These are phyloP conservation scores for Patella vulgata DNA, from an alignment of 1,140 invertebrate genomes.

Conservation along the genomic window DNA sequence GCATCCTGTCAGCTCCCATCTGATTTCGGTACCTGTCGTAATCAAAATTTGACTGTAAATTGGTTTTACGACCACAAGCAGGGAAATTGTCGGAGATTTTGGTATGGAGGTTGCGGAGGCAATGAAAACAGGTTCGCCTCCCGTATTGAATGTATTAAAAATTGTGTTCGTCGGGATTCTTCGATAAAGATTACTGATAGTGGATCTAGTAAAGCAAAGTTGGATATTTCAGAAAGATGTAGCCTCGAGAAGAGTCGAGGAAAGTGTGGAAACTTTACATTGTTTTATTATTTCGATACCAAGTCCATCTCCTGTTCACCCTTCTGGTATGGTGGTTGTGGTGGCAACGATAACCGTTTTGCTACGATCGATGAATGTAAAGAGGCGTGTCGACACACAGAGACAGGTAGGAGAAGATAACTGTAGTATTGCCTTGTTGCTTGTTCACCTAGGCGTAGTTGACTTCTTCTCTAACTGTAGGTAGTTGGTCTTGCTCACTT, in stretches of 20 bases:
- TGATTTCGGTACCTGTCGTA: slow-evolving; percentile 83
- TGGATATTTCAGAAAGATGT: slow-evolving; percentile 68
- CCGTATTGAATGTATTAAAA: slow-evolving; percentile 82
- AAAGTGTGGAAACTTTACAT: slow-evolving; percentile 79
- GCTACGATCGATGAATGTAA: slow-evolving; percentile 83
- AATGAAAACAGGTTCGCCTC: slow-evolving; percentile 81
- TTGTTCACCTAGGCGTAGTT: too few relatives aligned
- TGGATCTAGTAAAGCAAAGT: too few relatives aligned
- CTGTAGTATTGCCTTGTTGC: too few relatives aligned
- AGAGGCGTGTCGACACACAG: slow-evolving; percentile 9
- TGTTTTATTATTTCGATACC: slow-evolving; percentile 84
- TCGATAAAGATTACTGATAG: too few relatives aligned
- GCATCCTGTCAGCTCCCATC: slow-evolving; percentile 83
- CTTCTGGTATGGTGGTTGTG: slow-evolving; percentile 96
- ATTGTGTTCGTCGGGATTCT: slow-evolving; percentile 13
- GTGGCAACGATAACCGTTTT: slow-evolving; percentile 80
- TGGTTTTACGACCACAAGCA: slow-evolving; percentile 83
- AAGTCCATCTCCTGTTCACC: slow-evolving; percentile 80
- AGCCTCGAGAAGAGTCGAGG: slow-evolving; percentile 82
- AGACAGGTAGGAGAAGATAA: too few relatives aligned
- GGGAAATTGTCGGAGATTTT: slow-evolving; percentile 88
- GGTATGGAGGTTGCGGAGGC: slow-evolving; percentile 90
- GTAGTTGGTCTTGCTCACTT: too few relatives aligned
- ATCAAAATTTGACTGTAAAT: slow-evolving; percentile 78
- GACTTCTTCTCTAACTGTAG: too few relatives aligned